Conservation (phyloP, 2,888 invertebrate species). For the Scaptodrosophila latifasciaeformis region DNA sequence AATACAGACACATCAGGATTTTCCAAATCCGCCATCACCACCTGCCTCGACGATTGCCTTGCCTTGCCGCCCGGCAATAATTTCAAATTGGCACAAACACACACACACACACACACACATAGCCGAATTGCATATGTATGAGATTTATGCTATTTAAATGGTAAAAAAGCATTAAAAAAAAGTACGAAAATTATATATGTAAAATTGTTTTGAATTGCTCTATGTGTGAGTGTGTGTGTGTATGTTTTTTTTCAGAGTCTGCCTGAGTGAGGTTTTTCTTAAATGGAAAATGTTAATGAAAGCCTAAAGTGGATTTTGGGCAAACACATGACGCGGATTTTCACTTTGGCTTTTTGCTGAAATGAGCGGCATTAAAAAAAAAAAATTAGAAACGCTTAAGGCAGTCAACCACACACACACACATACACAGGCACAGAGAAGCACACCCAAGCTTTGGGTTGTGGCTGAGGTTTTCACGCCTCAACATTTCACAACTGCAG, state of each 20-base stretch:
- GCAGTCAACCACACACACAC: slow-evolving; percentile 2
- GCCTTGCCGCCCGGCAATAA: slow-evolving; percentile 45
- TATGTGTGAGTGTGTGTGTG: too few relatives aligned
- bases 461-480: slow-evolving; percentile 59
- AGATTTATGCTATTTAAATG: slow-evolving; percentile 64
- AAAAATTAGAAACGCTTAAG: background rate
- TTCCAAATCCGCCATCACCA: slow-evolving; percentile 28
- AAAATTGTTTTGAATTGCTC: slow-evolving; percentile 1
- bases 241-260: too few relatives aligned
- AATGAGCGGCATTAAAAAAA: slow-evolving; percentile 37
- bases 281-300: slow-evolving; percentile 61
- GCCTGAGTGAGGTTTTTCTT: slow-evolving; percentile 40
- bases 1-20: too few relatives aligned
- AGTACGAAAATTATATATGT: background rate
- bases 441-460: slow-evolving; percentile 31
- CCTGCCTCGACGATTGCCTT: slow-evolving; percentile 41
- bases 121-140: slow-evolving; percentile 68
- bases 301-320: slow-evolving; percentile 49
- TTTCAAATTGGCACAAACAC: slow-evolving; percentile 59
- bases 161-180: slow-evolving; percentile 59
- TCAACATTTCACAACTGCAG: slow-evolving; percentile 69
- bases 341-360: slow-evolving; percentile 60
- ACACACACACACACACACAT: too few relatives aligned
- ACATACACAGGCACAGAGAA: background rate
- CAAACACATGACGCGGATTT: slow-evolving; percentile 44